Conservation (phyloP, 2,888 invertebrate species). For the Leucania comma region DNA sequence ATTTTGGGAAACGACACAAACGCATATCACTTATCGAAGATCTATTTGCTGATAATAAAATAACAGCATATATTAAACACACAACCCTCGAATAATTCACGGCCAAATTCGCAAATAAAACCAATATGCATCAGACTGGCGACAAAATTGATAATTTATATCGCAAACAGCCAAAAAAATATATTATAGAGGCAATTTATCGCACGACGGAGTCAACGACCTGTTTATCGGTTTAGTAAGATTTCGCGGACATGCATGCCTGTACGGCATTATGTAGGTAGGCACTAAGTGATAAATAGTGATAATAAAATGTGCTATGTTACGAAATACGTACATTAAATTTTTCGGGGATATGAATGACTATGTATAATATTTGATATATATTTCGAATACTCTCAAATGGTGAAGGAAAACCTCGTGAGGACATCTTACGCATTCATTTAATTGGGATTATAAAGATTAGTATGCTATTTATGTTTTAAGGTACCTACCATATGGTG, state of each 20-base stretch:
- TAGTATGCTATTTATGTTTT: too few relatives aligned
- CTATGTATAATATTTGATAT: not conserved
- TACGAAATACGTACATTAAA: slow-evolving; percentile 55
- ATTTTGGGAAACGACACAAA: not conserved
- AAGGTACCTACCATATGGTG: not conserved
- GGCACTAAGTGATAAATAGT: slow-evolving; percentile 69
- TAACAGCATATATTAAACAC: not conserved
- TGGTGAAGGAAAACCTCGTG: too few relatives aligned
- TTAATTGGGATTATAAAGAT: too few relatives aligned
- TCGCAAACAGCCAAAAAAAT: slow-evolving; percentile 70
- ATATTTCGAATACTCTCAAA: not conserved
- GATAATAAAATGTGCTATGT: slow-evolving; percentile 68
- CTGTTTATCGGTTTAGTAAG: slow-evolving; percentile 84
- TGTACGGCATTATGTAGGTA: slow-evolving; percentile 60
- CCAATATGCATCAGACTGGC: slow-evolving; percentile 61
- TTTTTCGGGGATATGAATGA: slow-evolving; percentile 2
- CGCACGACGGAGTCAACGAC: slow-evolving; percentile 81
- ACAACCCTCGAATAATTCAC: slow-evolving; percentile 22
- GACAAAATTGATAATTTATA: slow-evolving; percentile 61
- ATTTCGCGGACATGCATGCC: slow-evolving; percentile 78
- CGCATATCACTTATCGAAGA: not conserved
- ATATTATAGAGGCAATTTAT: slow-evolving; percentile 74
- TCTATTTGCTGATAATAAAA: slow-evolving; percentile 5
- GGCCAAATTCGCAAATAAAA: slow-evolving; percentile 41
- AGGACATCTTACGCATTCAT: too few relatives aligned